phyloP scores from a whole-genome alignment of 2,888 invertebrate genomes.

The Drosophila macrospina region DNA sequence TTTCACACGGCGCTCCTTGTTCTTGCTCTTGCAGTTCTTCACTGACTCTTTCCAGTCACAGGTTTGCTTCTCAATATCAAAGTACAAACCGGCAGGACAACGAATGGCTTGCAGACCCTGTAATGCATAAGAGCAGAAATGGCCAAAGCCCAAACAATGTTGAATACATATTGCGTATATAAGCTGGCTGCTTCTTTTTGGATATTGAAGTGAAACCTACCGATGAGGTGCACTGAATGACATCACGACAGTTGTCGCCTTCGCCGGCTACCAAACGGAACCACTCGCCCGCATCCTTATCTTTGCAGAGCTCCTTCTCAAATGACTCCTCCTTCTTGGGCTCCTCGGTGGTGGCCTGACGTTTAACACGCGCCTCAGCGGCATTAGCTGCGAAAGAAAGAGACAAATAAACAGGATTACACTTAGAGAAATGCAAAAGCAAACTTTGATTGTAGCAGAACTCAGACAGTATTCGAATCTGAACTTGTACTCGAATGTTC shows the following conservation, averaged over 20 bases:
- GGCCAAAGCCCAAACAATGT: background rate
- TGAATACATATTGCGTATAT: background rate
- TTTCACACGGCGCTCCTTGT: conserved; percentile 94
- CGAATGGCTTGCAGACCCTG: conserved; percentile 96
- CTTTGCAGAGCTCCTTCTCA: conserved; percentile 95
- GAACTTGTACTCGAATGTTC: too few species aligned
- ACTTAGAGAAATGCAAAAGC: background rate
- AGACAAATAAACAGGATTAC: background rate
- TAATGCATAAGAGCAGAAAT: background rate
- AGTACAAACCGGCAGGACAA: conserved; percentile 96
- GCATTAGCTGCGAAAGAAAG: conserved; percentile 50
- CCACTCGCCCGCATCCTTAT: conserved; percentile 98
- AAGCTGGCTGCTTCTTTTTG: too few species aligned
- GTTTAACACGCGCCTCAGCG: conserved; percentile 86
- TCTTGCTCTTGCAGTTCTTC: conserved; percentile 96
- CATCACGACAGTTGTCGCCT: conserved; percentile 96
- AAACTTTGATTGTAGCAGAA: too few species aligned
- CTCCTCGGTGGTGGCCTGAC: conserved; percentile 91
- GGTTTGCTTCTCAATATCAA: conserved; percentile 97
- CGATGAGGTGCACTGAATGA: conserved; percentile 97
- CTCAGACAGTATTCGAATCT: too few species aligned
- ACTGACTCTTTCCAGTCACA: conserved; percentile 97
- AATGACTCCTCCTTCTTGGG: conserved; percentile 95
- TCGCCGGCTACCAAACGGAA: conserved; percentile 95
- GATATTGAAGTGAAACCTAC: conserved; percentile 86